Conservation (phyloP, 2,888 invertebrate species). For the Hemithea aestivaria region DNA sequence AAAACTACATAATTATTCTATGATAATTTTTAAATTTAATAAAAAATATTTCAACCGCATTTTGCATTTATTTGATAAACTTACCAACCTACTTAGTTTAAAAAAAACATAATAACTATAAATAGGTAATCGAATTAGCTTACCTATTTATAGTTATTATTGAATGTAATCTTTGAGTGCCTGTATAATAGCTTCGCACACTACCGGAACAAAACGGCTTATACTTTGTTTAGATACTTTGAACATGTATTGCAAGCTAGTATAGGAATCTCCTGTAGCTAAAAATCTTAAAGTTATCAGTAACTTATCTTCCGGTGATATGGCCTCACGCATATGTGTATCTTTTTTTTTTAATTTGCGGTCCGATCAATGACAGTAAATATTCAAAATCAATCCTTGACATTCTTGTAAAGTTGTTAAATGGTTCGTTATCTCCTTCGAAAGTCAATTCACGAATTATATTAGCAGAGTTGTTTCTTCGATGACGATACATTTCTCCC, state of each 20-base stretch:
- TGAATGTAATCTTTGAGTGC: too few species aligned
- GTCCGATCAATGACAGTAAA: slow-evolving; percentile 5
- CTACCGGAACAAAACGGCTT: background rate
- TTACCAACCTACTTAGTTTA: too few species aligned
- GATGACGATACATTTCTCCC: slow-evolving; percentile 9
- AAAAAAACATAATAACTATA: too few species aligned
- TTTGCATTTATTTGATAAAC: too few species aligned
- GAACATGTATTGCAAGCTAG: background rate
- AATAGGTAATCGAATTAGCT: too few species aligned
- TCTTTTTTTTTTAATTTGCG: slow-evolving; percentile 1
- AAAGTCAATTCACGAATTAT: slow-evolving; percentile 12
- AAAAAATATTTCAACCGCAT: too few species aligned
- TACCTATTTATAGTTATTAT: too few species aligned
- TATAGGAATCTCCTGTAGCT: background rate
- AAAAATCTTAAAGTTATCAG: background rate
- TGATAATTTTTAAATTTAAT: too few species aligned
- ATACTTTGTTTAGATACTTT: background rate
- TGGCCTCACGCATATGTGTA: slow-evolving; percentile 1
- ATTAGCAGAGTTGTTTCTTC: slow-evolving; percentile 6
- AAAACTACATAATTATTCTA: too few species aligned
- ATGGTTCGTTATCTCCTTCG: slow-evolving; percentile 14
- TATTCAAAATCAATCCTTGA: slow-evolving; percentile 7
- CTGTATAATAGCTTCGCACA: background rate
- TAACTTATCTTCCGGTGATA: background rate
- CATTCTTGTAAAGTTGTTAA: slow-evolving; percentile 13